phyloP scores from a whole-genome alignment of 2,113 vertebrate species.

The Origma solitaria region DNA sequence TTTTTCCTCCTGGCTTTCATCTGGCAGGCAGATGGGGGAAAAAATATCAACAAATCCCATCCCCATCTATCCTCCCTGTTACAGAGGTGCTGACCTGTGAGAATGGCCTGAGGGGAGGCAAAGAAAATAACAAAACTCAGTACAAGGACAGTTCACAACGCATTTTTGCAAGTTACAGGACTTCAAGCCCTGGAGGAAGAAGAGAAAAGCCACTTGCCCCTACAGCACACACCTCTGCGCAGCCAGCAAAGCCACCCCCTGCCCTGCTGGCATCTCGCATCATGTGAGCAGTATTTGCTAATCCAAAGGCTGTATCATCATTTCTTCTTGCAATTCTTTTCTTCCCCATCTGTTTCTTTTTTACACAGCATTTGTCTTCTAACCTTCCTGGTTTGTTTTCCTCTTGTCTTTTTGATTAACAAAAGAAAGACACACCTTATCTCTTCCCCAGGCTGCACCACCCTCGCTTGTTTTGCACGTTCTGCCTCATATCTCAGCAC shows the following conservation, averaged over 20 bases:
- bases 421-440: neutral
- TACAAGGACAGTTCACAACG: neutral
- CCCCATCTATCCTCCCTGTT: neutral
- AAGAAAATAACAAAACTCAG: neutral
- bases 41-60: neutral
- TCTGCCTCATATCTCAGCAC: neutral
- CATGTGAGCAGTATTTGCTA: neutral
- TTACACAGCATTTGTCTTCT: neutral
- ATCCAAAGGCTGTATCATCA: neutral
- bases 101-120: neutral
- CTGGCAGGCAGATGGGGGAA: neutral
- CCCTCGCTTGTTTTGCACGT: neutral
- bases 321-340: neutral
- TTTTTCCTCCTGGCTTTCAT: neutral
- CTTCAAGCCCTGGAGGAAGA: neutral
- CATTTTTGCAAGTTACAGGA: neutral
- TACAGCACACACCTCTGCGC: neutral
- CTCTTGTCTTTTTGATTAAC: neutral
- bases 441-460: neutral
- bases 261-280: neutral
- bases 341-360: neutral
- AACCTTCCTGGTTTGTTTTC: neutral
- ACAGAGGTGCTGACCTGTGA: neutral
- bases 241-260: neutral
- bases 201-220: neutral